These are phyloP conservation scores for Lasioglossum malachurum DNA, from an alignment of 2,888 invertebrate genomes.

Conservation along the genomic window DNA sequence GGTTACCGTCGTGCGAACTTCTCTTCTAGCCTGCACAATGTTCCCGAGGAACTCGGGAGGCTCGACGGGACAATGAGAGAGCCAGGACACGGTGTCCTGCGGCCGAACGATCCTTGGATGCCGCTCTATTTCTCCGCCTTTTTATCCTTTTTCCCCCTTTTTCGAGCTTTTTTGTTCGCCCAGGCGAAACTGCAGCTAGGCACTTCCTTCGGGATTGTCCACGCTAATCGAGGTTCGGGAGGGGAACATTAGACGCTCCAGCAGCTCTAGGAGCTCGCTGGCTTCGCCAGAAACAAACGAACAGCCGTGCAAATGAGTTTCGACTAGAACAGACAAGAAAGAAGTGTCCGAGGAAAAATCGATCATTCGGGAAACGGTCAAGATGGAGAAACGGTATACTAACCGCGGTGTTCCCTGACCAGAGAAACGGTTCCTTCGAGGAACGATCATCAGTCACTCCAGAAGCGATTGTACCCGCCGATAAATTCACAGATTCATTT, in stretches of 20 bases:
- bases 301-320: background rate
- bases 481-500: conserved; percentile 62
- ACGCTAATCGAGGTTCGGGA: background rate
- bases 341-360: conserved; percentile 3
- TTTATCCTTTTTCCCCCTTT: conserved; percentile 1
- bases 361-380: background rate
- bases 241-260: background rate
- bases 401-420: conserved; percentile 21
- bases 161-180: background rate
- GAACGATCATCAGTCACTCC: conserved; percentile 64
- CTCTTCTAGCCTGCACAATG: conserved; percentile 68
- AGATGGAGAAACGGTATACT: conserved; percentile 2
- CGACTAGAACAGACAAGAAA: background rate
- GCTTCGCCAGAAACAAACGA: background rate
- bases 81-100: conserved; percentile 54
- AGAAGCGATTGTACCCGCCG: conserved; percentile 56
- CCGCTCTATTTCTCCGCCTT: conserved; percentile 16
- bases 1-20: conserved; percentile 80
- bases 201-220: conserved; percentile 1
- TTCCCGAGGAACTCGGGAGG: conserved; percentile 43
- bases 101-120: conserved; percentile 58
- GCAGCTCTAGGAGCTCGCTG: too few relatives aligned
- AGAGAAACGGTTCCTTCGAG: conserved; percentile 52
- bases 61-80: conserved; percentile 58
- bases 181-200: background rate